A percentile compares a stretch with the other conserved stretches of the same genome.
Conservation (phyloP, 2,888 invertebrate genomes). For the Lasioglossum vierecki region DNA sequence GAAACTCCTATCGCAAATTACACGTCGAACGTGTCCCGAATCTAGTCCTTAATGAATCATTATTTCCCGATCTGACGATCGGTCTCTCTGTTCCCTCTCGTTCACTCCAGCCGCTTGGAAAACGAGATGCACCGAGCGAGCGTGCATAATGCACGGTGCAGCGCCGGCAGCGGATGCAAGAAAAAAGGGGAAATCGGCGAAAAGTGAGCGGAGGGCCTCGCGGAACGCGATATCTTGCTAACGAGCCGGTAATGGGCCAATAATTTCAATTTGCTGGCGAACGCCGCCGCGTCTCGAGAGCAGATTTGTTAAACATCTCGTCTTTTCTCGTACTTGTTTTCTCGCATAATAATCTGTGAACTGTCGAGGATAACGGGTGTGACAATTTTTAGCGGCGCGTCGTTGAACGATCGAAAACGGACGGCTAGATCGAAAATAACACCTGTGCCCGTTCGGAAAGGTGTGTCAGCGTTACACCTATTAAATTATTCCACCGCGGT, state of each 20-base stretch:
- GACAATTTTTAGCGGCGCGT: background rate
- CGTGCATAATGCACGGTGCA: conserved; percentile 20
- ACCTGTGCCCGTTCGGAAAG: background rate
- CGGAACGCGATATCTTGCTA: conserved; percentile 70
- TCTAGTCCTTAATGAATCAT: conserved; percentile 60
- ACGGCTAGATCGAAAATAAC: conserved; percentile 21
- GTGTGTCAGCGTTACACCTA: background rate
- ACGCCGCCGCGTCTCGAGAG: conserved; percentile 5
- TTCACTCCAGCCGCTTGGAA: conserved; percentile 15
- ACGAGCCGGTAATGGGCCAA: conserved; percentile 77
- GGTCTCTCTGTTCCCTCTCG: background rate
- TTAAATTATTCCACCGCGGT: conserved; percentile 34
- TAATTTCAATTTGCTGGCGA: conserved; percentile 73
- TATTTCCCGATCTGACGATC: conserved; percentile 51
- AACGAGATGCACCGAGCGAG: conserved; percentile 18
- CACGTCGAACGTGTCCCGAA: conserved; percentile 56
- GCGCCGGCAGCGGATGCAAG: conserved; percentile 15
- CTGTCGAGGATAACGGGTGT: too few species aligned
- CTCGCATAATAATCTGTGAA: too few species aligned
- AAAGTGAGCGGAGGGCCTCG: conserved; percentile 41
- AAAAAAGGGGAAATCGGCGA: conserved; percentile 41
- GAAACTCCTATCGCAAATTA: conserved; percentile 44
- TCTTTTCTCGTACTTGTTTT: background rate
- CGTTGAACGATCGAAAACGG: background rate
- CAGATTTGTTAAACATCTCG: background rate